A percentile compares a stretch with the other conserved stretches of the same genome.
Evolutionary conservation across 2,888 invertebrate genomes (phyloP).

Genomic region (Cheilosia scutellata): DNA sequence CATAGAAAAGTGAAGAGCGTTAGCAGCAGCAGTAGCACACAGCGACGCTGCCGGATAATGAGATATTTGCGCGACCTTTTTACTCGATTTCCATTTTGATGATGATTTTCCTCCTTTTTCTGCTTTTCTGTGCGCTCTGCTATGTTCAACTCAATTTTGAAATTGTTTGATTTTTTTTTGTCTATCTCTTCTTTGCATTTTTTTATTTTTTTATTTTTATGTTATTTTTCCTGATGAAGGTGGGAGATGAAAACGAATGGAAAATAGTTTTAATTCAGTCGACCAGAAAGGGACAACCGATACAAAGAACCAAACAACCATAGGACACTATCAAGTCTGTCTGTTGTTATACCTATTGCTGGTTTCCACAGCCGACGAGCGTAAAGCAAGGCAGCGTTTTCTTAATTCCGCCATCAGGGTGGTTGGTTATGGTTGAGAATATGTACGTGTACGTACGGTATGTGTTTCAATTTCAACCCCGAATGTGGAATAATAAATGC

Average conservation of each 20-base stretch:
- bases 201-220: conserved; percentile 9
- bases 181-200: conserved; percentile 17
- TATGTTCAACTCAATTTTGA: conserved; percentile 58
- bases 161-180: conserved; percentile 55
- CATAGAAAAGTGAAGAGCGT: conserved; percentile 45
- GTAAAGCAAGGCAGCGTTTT: conserved; percentile 37
- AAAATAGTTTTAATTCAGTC: conserved; percentile 72
- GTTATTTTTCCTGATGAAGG: conserved; percentile 28
- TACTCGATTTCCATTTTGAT: conserved; percentile 73
- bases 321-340: conserved; percentile 59
- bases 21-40: conserved; percentile 39
- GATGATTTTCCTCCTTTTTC: conserved; percentile 70
- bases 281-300: conserved; percentile 72
- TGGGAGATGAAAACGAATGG: conserved; percentile 62
- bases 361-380: conserved; percentile 31
- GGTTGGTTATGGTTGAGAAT: conserved; percentile 29
- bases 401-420: conserved; percentile 60
- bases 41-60: conserved; percentile 62
- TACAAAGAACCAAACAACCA: conserved; percentile 43
- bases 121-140: conserved; percentile 44
- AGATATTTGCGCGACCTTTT: conserved; percentile 75
- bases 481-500: conserved; percentile 74
- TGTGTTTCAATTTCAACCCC: conserved; percentile 69
- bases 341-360: conserved; percentile 45
- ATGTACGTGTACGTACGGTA: conserved; percentile 8